These are phyloP conservation scores for Drosophila meridionalis DNA, from an alignment of 2,888 invertebrate genomes.

Conservation along the genomic window DNA sequence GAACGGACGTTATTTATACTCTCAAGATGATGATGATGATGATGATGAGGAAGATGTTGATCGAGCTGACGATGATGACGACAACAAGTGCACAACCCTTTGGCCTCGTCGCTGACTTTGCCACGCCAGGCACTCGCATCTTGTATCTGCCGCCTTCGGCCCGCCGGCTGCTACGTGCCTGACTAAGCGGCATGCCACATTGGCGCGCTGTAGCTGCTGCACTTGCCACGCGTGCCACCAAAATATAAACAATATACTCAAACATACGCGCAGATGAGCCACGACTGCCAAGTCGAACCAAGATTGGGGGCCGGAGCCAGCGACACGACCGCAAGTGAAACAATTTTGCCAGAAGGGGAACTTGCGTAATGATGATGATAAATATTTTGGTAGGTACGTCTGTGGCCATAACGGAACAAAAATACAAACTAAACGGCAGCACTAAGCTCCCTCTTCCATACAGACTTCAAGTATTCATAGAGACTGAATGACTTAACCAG, in stretches of 20 bases:
- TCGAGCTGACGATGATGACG: slow-evolving; percentile 51
- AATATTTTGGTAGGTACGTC: slow-evolving; percentile 24
- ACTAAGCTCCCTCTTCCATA: background rate
- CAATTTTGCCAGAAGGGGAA: slow-evolving; percentile 44
- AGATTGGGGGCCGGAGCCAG: slow-evolving; percentile 12
- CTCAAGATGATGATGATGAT: slow-evolving; percentile 6
- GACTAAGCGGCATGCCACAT: slow-evolving; percentile 59
- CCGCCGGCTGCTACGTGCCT: slow-evolving; percentile 39
- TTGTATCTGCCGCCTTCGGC: slow-evolving; percentile 31
- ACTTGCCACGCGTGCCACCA: slow-evolving; percentile 70
- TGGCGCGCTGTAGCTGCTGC: slow-evolving; percentile 61
- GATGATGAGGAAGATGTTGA: slow-evolving; percentile 6
- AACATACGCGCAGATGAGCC: slow-evolving; percentile 39
- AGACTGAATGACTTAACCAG: background rate
- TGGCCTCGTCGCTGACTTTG: slow-evolving; percentile 50
- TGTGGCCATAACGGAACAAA: background rate
- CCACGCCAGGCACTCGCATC: slow-evolving; percentile 33
- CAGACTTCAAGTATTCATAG: background rate
- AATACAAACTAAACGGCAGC: slow-evolving; percentile 1
- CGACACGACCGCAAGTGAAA: slow-evolving; percentile 45
- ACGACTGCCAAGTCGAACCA: slow-evolving; percentile 10
- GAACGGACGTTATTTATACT: slow-evolving; percentile 47
- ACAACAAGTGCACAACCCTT: slow-evolving; percentile 75
- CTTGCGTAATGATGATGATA: slow-evolving; percentile 28
- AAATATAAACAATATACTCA: slow-evolving; percentile 67